Base-by-base conservation (phyloP, 2,113 vertebrate genomes). In the Anguilla japonica region DNA sequence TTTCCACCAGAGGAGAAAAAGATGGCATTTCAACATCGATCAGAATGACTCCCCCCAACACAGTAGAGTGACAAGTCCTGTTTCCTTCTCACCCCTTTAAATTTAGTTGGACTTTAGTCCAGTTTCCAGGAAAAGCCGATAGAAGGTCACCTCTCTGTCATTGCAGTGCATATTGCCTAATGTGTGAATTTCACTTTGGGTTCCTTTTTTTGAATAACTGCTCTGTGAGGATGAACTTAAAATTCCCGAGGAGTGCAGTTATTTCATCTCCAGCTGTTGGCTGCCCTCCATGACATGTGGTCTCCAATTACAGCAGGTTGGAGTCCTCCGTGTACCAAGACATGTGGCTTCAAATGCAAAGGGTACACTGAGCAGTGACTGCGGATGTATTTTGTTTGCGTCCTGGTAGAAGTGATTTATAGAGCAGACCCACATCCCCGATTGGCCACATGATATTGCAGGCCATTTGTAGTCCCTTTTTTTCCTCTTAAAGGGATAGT, bases 1-100 rank as follows among this genome's bases (percentile, higher is more conserved):
- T 84, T 87, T 81, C 86, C 86, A 88, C 90, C 88, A 26, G 79
- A 83, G 79, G 91, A 87, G 83, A 84, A 89, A 87, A 84, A 89
- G 85, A 88, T 91, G 83, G 87, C 88, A 90, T 80, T 88, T 50
- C n/a, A 87, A 83, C 87, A 81, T 57, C 87, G 82, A 89, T 26
- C 20, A 22, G 20, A 67, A 26, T 14, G 57, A 5, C 20, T 67
- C 5, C 18, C 80, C 9, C 5, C 81, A 43, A 13, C 50, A 22
- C 81, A 67, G 41, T 83, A 63, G 41, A 83, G 79, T 85, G 63
- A 26, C 26, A 82, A 81, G 34, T 57, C 11, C 6, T 81, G 53
- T 85, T 89, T 84, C 67, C 41, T 81, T 71, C 43, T 41, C 41
- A 29, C 16, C 60, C 87, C 71, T 87, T 84, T n/a, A 83, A 41